phyloP scores from a whole-genome alignment of 1,140 invertebrate species.

The Trachelipus rathkii region DNA sequence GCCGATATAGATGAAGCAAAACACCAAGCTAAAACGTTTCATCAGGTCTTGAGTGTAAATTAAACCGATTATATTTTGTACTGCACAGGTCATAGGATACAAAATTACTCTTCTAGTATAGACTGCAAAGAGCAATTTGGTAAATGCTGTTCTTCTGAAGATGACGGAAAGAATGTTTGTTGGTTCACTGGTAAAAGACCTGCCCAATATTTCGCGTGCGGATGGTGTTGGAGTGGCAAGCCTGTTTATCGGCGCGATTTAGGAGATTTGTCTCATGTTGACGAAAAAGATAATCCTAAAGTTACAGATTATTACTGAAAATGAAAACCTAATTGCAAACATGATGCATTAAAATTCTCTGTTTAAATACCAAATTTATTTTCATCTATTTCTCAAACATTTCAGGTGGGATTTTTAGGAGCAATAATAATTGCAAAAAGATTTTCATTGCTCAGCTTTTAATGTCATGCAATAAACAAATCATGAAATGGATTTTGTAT shows the following conservation, averaged over 20 bases:
- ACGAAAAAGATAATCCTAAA: too few species aligned
- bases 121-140: background rate
- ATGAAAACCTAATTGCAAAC: too few species aligned
- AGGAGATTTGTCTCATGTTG: background rate
- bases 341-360: too few species aligned
- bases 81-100: background rate
- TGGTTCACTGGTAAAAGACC: background rate
- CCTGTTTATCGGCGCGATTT: background rate
- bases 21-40: background rate
- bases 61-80: background rate
- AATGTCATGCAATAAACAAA: too few species aligned
- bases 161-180: background rate
- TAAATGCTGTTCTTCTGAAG: background rate
- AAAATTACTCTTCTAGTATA: background rate
- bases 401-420: too few species aligned
- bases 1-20: background rate
- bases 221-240: background rate
- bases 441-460: too few species aligned
- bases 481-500: too few species aligned
- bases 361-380: too few species aligned
- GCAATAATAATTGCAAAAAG: too few species aligned
- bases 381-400: too few species aligned
- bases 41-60: background rate
- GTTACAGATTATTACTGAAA: too few species aligned
- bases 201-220: background rate